Evolutionary conservation across 1,140 invertebrate species (phyloP).

Genomic region (Aphelinus certus): DNA sequence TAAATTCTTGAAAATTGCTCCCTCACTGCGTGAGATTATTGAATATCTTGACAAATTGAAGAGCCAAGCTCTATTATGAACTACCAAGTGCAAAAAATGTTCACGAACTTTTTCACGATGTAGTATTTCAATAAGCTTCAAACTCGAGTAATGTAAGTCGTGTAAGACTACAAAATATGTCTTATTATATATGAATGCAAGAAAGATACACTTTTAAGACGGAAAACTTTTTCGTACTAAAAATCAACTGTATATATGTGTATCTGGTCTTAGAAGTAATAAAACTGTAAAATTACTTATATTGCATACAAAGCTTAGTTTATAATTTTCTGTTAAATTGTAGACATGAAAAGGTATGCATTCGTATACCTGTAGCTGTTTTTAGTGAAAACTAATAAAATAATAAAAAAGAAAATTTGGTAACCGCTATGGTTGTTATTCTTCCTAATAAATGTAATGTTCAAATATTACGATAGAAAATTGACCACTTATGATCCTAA

Average conservation of each 20-base stretch:
- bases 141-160: no score
- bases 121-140: no score
- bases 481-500: no score
- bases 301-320: slow-evolving; percentile 5
- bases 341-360: slow-evolving; percentile 19
- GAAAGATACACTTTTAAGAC: not conserved
- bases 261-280: not conserved
- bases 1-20: not conserved
- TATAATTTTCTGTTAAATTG: slow-evolving; percentile 21
- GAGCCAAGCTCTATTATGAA: no score
- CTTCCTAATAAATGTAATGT: not conserved
- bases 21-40: no score
- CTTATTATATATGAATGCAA: no score
- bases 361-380: slow-evolving; percentile 29
- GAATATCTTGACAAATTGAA: no score
- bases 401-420: slow-evolving; percentile 47
- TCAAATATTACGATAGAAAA: no score
- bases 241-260: slow-evolving; percentile 33
- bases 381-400: slow-evolving; percentile 45
- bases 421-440: slow-evolving; percentile 20
- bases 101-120: no score
- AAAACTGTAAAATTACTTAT: slow-evolving; percentile 38
- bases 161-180: no score
- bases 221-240: slow-evolving; percentile 10
- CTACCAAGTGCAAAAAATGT: no score